Percentiles rank a stretch among this genome's conserved stretches.
Conservation (phyloP, 2,113 vertebrate species). For the Chauna torquata region DNA sequence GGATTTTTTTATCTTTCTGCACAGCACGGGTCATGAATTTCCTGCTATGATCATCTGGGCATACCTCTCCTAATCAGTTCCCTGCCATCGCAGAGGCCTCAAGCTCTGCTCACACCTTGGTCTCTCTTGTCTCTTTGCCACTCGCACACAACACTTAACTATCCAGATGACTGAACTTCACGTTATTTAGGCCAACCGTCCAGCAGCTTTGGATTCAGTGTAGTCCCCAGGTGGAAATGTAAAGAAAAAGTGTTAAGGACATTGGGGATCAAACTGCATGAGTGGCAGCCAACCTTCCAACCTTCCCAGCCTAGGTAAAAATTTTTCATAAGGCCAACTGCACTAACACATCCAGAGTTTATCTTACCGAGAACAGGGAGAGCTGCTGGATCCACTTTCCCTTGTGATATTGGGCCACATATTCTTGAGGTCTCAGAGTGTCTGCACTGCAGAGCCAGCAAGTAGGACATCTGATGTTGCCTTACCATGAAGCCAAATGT, state of each 20-base stretch:
- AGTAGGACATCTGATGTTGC: neutral
- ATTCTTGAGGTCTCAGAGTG: fast-evolving
- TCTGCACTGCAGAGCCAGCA: neutral
- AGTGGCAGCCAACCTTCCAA: neutral
- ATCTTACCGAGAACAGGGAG: neutral
- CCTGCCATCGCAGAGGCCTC: neutral
- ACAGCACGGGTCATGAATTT: neutral
- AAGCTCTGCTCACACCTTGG: neutral
- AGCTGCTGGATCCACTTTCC: neutral
- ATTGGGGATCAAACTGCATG: neutral
- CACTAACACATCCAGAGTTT: neutral
- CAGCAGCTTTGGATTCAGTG: neutral
- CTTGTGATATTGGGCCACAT: fast-evolving
- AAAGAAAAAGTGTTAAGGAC: neutral
- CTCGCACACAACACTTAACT: neutral
- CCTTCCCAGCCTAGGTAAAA: neutral
- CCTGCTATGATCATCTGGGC: neutral
- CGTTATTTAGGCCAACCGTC: neutral
- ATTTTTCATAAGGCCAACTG: neutral
- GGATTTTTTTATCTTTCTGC: neutral
- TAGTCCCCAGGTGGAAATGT: neutral
- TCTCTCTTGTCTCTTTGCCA: neutral
- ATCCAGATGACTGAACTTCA: neutral
- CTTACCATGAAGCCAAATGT: neutral
- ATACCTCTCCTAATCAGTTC: neutral